phyloP scores from a whole-genome alignment of 2,888 invertebrate species.

The Drosophila maculinotata region DNA sequence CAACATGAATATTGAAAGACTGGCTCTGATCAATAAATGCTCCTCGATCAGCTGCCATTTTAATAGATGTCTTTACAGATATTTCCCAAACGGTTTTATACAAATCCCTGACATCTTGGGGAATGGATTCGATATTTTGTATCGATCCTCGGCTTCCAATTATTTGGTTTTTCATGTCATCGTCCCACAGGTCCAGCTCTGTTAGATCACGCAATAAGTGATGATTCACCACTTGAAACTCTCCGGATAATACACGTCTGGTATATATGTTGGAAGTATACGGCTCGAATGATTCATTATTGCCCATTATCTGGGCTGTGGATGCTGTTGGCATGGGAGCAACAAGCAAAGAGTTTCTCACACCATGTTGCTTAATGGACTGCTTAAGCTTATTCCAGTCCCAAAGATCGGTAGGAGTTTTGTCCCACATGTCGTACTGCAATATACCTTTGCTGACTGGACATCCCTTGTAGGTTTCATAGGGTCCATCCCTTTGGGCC shows the following conservation, averaged over 20 bases:
- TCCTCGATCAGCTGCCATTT: slow-evolving; percentile 99
- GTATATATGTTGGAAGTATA: slow-evolving; percentile 99
- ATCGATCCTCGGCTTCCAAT: slow-evolving; percentile 97
- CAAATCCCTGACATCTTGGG: slow-evolving; percentile 92
- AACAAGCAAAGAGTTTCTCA: slow-evolving; percentile 96
- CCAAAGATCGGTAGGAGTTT: slow-evolving; percentile 94
- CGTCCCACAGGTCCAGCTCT: slow-evolving; percentile 96
- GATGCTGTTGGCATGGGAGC: slow-evolving; percentile 99
- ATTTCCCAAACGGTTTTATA: slow-evolving; percentile 99
- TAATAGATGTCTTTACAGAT: slow-evolving; percentile 94
- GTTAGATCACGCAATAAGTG: slow-evolving; percentile 97
- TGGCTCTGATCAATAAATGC: slow-evolving; percentile 99
- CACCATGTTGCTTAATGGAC: slow-evolving; percentile 94
- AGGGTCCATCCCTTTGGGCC: slow-evolving; percentile 93
- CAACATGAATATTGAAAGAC: slow-evolving; percentile 98
- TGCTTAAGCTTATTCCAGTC: slow-evolving; percentile 94
- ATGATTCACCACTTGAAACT: slow-evolving; percentile 98
- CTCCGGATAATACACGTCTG: slow-evolving; percentile 96
- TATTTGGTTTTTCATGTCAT: slow-evolving; percentile 97
- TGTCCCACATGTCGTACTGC: slow-evolving; percentile 99
- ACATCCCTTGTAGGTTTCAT: slow-evolving; percentile 95
- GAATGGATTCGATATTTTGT: slow-evolving; percentile 94
- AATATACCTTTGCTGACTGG: slow-evolving; percentile 98
- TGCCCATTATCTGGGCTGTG: slow-evolving; percentile 99
- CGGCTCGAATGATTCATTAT: slow-evolving; percentile 99